Conservation (phyloP, 2,797 vertebrate species). For the Kryptolebias ocellatus region DNA sequence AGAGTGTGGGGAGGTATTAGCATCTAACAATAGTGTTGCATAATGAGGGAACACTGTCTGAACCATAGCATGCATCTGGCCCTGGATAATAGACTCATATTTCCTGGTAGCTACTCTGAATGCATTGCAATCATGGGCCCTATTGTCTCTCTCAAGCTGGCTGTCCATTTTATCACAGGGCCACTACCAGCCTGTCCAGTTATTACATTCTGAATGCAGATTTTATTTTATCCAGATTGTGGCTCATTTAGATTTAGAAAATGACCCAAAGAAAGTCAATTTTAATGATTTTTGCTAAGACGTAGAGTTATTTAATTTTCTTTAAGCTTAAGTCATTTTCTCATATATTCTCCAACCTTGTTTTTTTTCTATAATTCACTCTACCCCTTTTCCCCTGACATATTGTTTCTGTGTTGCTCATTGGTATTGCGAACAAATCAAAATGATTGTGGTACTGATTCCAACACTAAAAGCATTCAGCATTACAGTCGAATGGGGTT, state of each 20-base stretch:
- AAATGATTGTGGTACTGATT: background rate
- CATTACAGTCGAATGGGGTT: background rate
- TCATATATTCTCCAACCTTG: background rate
- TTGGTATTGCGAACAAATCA: background rate
- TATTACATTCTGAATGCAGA: constrained; percentile 39
- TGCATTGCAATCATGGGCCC: constrained; percentile 49
- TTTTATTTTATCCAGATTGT: constrained; percentile 43
- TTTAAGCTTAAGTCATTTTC: background rate
- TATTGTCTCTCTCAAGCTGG: constrained; percentile 51
- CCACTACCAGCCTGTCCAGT: constrained; percentile 36
- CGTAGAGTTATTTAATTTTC: background rate
- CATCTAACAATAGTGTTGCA: constrained; percentile 32
- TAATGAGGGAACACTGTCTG: constrained; percentile 47
- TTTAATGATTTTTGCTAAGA: constrained; percentile 7
- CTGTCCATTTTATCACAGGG: constrained; percentile 38
- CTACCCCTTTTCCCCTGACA: background rate
- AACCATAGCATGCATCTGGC: constrained; percentile 42
- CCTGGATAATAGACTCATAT: constrained; percentile 39
- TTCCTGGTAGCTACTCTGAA: constrained; percentile 48
- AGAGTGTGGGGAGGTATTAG: constrained; percentile 30
- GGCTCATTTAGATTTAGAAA: constrained; percentile 41
- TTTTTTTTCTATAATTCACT: no score
- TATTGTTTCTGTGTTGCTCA: background rate
- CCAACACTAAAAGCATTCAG: background rate
- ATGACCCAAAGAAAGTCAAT: constrained; percentile 14